Conservation (phyloP, 2,113 vertebrate genomes). For the Amphiprion percula region DNA sequence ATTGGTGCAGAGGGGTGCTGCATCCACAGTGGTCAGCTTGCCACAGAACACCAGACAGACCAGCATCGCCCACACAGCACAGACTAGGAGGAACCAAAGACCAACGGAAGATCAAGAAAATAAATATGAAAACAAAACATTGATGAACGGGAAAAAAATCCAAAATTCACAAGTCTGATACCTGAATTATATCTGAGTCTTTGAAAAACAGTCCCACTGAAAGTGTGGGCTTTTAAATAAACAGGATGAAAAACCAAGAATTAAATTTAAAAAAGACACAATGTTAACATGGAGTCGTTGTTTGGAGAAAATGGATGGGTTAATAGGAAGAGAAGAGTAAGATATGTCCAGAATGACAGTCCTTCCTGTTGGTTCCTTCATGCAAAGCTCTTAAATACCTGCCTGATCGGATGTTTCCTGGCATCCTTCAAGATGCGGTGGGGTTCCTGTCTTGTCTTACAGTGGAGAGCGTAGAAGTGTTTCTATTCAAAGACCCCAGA, state of each 20-base stretch:
- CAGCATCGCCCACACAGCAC: slow-evolving; percentile 33
- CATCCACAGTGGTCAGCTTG: slow-evolving; percentile 13
- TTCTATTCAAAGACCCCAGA: slow-evolving; percentile 16
- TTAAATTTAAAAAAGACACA: neutral
- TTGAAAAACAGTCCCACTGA: neutral
- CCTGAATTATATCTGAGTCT: no score
- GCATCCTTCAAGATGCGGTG: slow-evolving; percentile 60
- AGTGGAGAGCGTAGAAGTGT: slow-evolving; percentile 9
- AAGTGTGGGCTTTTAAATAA: neutral
- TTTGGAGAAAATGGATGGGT: neutral
- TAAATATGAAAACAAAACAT: neutral
- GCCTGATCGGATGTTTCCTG: slow-evolving; percentile 72
- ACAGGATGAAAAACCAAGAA: neutral
- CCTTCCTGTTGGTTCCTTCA: neutral
- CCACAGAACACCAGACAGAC: slow-evolving; percentile 54
- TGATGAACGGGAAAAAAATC: no score
- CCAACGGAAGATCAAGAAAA: neutral
- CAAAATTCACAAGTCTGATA: no score
- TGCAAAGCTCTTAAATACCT: slow-evolving; percentile 9
- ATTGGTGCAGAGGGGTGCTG: slow-evolving; percentile 73
- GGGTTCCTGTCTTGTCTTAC: slow-evolving; percentile 4
- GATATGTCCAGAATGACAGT: neutral
- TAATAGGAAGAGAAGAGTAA: neutral
- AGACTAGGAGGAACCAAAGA: slow-evolving; percentile 21
- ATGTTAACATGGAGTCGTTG: neutral